Conservation (phyloP, 2,797 vertebrate species). For the Myotis vivesi region DNA sequence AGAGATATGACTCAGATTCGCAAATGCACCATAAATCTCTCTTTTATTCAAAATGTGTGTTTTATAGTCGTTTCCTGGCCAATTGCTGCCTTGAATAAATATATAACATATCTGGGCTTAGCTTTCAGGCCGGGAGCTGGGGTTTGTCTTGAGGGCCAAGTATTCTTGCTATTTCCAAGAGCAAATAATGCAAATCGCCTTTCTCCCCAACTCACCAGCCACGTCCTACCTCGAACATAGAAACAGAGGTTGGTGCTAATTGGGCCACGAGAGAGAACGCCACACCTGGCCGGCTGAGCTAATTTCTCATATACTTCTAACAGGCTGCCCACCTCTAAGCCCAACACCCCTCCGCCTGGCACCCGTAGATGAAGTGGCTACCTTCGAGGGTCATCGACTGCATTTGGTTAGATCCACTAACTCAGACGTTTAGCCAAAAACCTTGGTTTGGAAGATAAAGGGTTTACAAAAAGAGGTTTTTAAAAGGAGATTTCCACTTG, state of each 20-base stretch:
- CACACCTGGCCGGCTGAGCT: conserved; percentile 24
- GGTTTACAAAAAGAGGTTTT: background rate
- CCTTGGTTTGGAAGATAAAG: conserved; percentile 38
- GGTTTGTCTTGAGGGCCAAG: conserved; percentile 63
- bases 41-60: conserved; percentile 87
- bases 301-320: background rate
- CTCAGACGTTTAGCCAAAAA: background rate
- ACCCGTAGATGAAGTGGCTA: accelerated
- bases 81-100: conserved; percentile 85
- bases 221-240: conserved; percentile 16
- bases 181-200: conserved; percentile 9
- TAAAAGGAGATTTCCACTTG: conserved; percentile 13
- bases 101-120: conserved; percentile 83
- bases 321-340: background rate
- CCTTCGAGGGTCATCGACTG: accelerated
- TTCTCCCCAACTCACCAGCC: conserved; percentile 27
- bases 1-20: conserved; percentile 87
- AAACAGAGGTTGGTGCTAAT: background rate
- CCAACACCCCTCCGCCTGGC: accelerated
- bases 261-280: background rate
- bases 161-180: conserved; percentile 62
- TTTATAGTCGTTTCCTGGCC: conserved; percentile 87
- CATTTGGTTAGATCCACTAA: background rate
- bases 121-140: conserved; percentile 61
- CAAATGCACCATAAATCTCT: conserved; percentile 87